Percentiles rank a stretch among this genome's conserved stretches.
Evolutionary conservation across 1,140 invertebrate species (phyloP).

Genomic region (Pogonus chalceus): DNA sequence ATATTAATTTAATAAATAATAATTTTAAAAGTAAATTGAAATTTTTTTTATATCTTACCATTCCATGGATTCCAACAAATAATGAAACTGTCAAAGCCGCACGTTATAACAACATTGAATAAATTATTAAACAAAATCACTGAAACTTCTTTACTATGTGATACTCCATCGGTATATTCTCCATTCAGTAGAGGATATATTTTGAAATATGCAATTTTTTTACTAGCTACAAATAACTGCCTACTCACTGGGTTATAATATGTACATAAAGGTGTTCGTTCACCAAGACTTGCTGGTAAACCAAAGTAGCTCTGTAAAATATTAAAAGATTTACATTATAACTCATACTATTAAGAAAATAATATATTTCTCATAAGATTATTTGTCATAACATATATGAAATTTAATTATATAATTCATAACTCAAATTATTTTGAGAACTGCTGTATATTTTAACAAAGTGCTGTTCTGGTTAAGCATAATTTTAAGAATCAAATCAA

Average conservation of each 20-base stretch:
- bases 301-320: conserved; percentile 46
- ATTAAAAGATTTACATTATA: too few relatives aligned
- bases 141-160: conserved; percentile 51
- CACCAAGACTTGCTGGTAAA: conserved; percentile 45
- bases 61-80: conserved; percentile 61
- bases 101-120: conserved; percentile 50
- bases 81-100: conserved; percentile 58
- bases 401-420: too few relatives aligned
- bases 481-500: too few relatives aligned
- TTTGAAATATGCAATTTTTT: conserved; percentile 46
- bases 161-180: conserved; percentile 55
- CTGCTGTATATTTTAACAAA: too few relatives aligned
- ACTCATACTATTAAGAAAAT: too few relatives aligned
- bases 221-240: conserved; percentile 49
- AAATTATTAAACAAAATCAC: conserved; percentile 57
- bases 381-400: too few relatives aligned
- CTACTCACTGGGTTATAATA: conserved; percentile 53
- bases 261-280: conserved; percentile 43
- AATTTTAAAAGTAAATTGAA: too few relatives aligned
- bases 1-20: too few relatives aligned
- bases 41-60: too few relatives aligned
- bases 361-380: too few relatives aligned
- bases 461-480: too few relatives aligned
- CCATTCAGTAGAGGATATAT: conserved; percentile 49
- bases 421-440: too few relatives aligned